These are phyloP conservation scores for Natrix natrix DNA, from an alignment of 2,797 vertebrate species.

Conservation along the genomic window DNA sequence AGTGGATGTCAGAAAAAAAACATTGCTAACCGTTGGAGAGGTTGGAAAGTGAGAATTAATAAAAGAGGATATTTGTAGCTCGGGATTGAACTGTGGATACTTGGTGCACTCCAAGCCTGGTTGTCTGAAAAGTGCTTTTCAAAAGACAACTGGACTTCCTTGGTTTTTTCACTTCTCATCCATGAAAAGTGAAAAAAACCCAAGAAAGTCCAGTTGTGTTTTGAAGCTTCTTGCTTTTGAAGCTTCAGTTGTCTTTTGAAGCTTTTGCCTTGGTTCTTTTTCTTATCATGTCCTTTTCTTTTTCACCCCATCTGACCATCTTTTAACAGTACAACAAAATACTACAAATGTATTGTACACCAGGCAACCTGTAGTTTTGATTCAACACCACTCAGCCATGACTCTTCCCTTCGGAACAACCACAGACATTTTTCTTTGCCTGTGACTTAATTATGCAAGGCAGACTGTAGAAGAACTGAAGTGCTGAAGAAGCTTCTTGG, in stretches of 20 bases:
- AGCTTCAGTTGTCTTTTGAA: too few species aligned
- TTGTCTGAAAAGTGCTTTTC: background rate
- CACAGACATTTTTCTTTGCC: constrained; percentile 26
- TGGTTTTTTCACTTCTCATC: background rate
- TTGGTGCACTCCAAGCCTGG: background rate
- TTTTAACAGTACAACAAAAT: too few species aligned
- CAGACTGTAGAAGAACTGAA: background rate
- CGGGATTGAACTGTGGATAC: background rate
- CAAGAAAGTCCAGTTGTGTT: too few species aligned
- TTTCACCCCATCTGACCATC: background rate
- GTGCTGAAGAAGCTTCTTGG: background rate
- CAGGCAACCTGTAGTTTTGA: background rate
- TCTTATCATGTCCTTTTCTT: background rate
- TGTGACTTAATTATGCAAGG: constrained; percentile 41
- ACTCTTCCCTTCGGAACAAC: constrained; percentile 15
- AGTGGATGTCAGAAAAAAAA: background rate
- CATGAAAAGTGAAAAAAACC: too few species aligned
- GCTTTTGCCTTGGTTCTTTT: background rate
- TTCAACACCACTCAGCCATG: constrained; percentile 22
- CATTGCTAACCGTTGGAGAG: background rate
- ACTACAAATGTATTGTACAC: background rate
- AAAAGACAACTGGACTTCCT: background rate
- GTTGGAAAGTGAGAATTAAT: background rate
- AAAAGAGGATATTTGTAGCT: background rate
- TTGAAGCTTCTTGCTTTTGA: too few species aligned